phyloP scores from a whole-genome alignment of 2,797 vertebrate genomes.

The Cyprinodon diabolis region DNA sequence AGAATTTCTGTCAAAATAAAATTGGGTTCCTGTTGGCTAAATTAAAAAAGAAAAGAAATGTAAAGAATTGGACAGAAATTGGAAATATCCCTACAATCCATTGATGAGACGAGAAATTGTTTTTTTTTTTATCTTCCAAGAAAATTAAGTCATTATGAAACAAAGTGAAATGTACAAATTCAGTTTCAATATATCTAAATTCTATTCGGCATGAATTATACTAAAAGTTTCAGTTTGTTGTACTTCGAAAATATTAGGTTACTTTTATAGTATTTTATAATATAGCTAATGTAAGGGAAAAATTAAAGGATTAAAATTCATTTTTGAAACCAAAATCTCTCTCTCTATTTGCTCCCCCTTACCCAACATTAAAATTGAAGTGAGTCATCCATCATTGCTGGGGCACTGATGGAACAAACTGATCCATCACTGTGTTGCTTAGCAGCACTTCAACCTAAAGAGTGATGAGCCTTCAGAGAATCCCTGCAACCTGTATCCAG shows the following conservation, averaged over 20 bases:
- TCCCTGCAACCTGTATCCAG: slow-evolving; percentile 21
- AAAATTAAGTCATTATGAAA: no score
- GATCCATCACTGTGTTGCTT: slow-evolving; percentile 45
- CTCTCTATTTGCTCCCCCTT: background rate
- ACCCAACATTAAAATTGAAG: slow-evolving; percentile 13
- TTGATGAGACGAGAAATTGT: background rate
- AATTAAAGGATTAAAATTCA: no score
- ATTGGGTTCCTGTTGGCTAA: background rate
- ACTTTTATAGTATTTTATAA: no score
- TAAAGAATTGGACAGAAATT: background rate
- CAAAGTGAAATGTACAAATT: no score
- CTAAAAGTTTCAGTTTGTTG: no score
- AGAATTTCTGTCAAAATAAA: background rate
- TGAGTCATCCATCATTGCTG: slow-evolving; percentile 17
- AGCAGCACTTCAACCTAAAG: slow-evolving; percentile 41
- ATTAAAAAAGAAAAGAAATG: background rate
- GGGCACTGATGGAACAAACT: slow-evolving; percentile 17
- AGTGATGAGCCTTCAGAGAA: slow-evolving; percentile 28
- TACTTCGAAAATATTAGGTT: no score
- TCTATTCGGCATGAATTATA: no score
- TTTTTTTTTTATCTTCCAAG: no score
- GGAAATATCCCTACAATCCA: no score
- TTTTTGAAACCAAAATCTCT: no score
- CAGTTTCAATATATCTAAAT: no score
- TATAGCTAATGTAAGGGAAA: no score